phyloP scores from a whole-genome alignment of 2,113 vertebrate species.

The Pionites leucogaster region DNA sequence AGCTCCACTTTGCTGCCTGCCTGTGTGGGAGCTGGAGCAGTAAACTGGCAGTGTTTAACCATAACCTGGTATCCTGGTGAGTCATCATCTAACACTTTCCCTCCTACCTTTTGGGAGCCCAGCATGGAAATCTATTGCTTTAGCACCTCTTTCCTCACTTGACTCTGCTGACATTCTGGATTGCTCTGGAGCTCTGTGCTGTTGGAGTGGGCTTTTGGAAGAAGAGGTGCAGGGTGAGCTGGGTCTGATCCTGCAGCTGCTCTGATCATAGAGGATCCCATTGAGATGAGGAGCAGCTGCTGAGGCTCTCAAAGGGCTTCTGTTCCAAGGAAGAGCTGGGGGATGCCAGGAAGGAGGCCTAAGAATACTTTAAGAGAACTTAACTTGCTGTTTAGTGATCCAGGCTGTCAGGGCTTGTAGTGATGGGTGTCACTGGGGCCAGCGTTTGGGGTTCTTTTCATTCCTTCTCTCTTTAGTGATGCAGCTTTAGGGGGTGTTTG shows the following conservation, averaged over 20 bases:
- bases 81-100: not conserved
- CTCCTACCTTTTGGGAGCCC: constrained; percentile 9
- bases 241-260: constrained; percentile 25
- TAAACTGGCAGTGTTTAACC: not conserved
- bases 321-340: not conserved
- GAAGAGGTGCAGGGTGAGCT: not conserved
- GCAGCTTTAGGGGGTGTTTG: not conserved
- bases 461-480: not conserved
- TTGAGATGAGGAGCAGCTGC: constrained; percentile 47
- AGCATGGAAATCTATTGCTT: not conserved
- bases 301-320: constrained; percentile 28
- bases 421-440: not conserved
- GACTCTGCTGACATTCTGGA: not conserved
- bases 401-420: not conserved
- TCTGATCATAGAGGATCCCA: constrained; percentile 7
- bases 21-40: not conserved
- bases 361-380: not conserved
- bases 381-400: not conserved
- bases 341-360: not conserved
- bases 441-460: no score
- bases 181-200: not conserved
- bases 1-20: not conserved
- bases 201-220: not conserved
- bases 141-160: not conserved
- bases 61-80: not conserved